Conservation (phyloP, 2,888 invertebrate species). For the Chrysopilus asiliformis region DNA sequence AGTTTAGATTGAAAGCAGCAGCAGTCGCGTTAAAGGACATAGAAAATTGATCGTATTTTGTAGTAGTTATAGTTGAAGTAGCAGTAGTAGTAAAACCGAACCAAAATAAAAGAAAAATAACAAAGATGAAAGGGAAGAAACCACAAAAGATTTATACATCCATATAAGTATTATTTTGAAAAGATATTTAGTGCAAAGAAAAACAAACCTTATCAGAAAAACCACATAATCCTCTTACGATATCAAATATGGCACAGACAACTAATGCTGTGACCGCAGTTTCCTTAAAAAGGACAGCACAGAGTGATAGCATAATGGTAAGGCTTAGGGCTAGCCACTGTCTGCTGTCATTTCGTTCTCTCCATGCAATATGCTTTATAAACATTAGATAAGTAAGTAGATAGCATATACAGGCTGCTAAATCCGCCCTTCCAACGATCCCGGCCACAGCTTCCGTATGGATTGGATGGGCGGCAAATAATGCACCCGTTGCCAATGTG, state of each 20-base stretch:
- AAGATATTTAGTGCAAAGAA: too few species aligned
- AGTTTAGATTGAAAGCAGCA: too few species aligned
- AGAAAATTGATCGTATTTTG: too few species aligned
- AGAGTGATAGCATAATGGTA: slow-evolving; percentile 51
- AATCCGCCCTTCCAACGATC: slow-evolving; percentile 88
- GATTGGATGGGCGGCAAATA: slow-evolving; percentile 91
- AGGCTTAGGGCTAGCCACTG: slow-evolving; percentile 48
- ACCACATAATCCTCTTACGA: slow-evolving; percentile 42
- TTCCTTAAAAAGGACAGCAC: slow-evolving; percentile 88
- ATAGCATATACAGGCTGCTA: slow-evolving; percentile 83
- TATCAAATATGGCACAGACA: slow-evolving; percentile 80
- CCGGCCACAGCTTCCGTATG: slow-evolving; percentile 96
- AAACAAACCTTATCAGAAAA: slow-evolving; percentile 40
- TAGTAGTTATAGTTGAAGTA: too few species aligned
- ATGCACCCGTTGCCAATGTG: slow-evolving; percentile 61
- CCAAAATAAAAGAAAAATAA: neutral
- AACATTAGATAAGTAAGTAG: slow-evolving; percentile 78
- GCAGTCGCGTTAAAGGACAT: too few species aligned
- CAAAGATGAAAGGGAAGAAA: too few species aligned
- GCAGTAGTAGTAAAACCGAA: too few species aligned
- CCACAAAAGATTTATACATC: too few species aligned
- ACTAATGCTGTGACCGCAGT: slow-evolving; percentile 86
- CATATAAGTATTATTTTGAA: too few species aligned
- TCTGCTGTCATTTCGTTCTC: slow-evolving; percentile 39
- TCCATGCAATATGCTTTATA: slow-evolving; percentile 57